Base-by-base conservation (phyloP, 2,888 invertebrate genomes). In the Myopa testacea region DNA sequence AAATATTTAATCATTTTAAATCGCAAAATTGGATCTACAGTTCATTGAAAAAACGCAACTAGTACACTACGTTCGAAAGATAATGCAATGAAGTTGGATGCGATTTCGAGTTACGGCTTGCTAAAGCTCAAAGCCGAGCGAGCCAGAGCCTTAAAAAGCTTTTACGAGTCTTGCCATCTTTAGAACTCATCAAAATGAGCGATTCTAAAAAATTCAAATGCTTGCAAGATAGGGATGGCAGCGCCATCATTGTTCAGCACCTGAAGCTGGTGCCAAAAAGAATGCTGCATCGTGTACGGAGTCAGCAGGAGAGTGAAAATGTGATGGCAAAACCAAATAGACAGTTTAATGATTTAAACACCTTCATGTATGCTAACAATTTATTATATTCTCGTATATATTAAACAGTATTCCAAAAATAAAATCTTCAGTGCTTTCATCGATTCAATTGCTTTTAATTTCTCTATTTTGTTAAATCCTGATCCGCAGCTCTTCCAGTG, bases 381-480 rank as follows among this genome's bases (percentile, higher is more conserved):
- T n/a, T n/a, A n/a, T n/a, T n/a, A n/a, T n/a, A n/a, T n/a, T n/a
- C n/a, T n/a, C n/a, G 45, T 37, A 45, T 19, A 50, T 60, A 63
- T 75, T 52, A 74, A 52, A 19, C 16, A 4, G 4, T 40, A 4
- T 40, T 40, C 45, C 58, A 67, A n/a, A n/a, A n/a, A 40, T 14
- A 96, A 90, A 0, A 97, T 95, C 87, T 93, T 94, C 0, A 98
- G 88, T 77, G 93, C 96, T 86, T 95, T 95, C 82, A 98, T 90
- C 0, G 93, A 93, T 72, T 93, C 93, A 0, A 97, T 92, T 0
- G 97, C 97, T 90, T 97, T 98, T 60, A 97, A 90, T 89, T 97
- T 98, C 85, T 98, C 98, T 75, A 98, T 94, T 60, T 93, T 89
- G 88, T 98, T 98, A 87, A 98, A 98, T 97, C 96, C 50, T 98